phyloP scores from a whole-genome alignment of 2,888 invertebrate species.

The Baronia brevicornis region DNA sequence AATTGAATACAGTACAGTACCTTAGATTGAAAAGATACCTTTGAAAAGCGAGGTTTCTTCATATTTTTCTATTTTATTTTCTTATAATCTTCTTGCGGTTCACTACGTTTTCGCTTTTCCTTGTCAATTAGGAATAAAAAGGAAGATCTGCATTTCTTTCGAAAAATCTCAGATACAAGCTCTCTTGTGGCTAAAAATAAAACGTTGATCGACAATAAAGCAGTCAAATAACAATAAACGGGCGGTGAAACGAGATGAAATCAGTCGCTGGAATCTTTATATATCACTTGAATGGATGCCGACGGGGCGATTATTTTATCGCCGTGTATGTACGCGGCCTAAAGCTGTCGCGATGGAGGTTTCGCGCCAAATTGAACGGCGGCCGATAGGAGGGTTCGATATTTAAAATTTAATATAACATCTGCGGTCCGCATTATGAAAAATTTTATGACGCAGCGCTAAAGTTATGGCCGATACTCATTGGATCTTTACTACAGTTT shows the following conservation, averaged over 20 bases:
- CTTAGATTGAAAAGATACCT: no score
- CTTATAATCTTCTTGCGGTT: no score
- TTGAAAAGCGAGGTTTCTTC: no score
- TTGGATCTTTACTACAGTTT: conserved; percentile 18
- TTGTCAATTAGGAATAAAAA: no score
- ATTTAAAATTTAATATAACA: conserved; percentile 71
- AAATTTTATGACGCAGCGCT: conserved; percentile 41
- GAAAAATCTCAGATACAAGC: no score
- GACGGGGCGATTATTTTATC: conserved; percentile 14
- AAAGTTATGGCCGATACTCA: conserved; percentile 23
- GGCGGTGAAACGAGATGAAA: conserved; percentile 14
- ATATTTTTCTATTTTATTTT: no score
- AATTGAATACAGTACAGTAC: no score
- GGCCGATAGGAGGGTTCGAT: conserved; percentile 44
- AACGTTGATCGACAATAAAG: conserved; percentile 12
- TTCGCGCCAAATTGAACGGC: conserved; percentile 55
- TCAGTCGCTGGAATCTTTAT: conserved; percentile 12
- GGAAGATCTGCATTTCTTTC: no score
- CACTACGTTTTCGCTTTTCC: no score
- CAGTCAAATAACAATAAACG: conserved; percentile 16
- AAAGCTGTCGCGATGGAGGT: conserved; percentile 39
- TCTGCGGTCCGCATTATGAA: conserved; percentile 59
- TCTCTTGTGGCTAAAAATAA: conserved; percentile 6
- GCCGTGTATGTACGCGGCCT: conserved; percentile 23
- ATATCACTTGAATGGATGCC: conserved; percentile 10